A percentile compares a stretch with the other conserved stretches of the same genome.
Conservation (phyloP, 2,797 vertebrate genomes). For the Poecilia gillii region DNA sequence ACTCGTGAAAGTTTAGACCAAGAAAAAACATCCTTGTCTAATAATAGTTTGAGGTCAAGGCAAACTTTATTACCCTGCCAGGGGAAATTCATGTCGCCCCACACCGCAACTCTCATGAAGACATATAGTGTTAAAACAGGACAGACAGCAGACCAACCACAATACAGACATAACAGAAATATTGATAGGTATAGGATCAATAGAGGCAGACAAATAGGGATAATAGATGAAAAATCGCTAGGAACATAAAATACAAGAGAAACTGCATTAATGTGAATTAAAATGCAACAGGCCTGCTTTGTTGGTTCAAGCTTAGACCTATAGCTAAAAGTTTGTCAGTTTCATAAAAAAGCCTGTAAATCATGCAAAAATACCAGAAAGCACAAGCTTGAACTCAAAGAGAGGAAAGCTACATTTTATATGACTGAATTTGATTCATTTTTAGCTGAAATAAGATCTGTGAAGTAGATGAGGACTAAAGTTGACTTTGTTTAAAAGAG, state of each 20-base stretch:
- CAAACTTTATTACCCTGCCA: background rate
- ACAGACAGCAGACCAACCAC: background rate
- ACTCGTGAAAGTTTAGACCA: no score
- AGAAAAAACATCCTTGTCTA: background rate
- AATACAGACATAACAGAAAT: background rate
- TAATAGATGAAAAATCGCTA: background rate
- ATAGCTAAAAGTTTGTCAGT: background rate
- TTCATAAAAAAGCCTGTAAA: background rate
- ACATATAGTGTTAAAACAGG: background rate
- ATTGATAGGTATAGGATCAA: background rate
- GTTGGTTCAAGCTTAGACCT: background rate
- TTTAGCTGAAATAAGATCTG: background rate
- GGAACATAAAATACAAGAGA: no score
- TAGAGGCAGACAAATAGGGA: background rate
- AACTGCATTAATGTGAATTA: background rate
- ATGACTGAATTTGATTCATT: background rate
- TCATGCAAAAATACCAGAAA: background rate
- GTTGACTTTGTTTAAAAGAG: background rate
- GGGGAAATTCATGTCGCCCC: background rate
- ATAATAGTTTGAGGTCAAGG: background rate
- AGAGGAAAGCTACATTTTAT: background rate
- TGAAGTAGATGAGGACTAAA: background rate
- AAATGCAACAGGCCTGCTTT: background rate
- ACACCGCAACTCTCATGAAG: background rate
- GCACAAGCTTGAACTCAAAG: background rate